Base-by-base conservation (phyloP, 2,113 vertebrate species). In the Apus apus region DNA sequence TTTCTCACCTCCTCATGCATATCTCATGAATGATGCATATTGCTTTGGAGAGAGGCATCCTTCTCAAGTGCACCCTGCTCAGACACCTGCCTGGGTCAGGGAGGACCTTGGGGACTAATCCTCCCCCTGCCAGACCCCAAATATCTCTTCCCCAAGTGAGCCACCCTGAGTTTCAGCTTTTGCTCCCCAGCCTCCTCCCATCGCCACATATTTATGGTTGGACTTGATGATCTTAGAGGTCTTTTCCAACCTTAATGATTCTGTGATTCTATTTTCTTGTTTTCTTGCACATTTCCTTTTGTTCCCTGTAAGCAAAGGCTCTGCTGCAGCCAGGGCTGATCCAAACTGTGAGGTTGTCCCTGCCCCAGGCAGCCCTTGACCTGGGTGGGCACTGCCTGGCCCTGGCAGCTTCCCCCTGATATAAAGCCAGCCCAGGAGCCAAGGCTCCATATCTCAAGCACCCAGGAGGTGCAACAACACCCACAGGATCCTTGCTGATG, bases 151-250 rank as follows among this genome's bases (percentile, higher is more conserved):
- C 12, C 27, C 15, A 21, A 32, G 6, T 14, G 14, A 43, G 40
- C 23, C 0, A 1, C 26, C 16, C 6, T 0, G 2, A 50, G 9
- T 53, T 72, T 34, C 25, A 2, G 12, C 78, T 60, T 1, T 0
- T 34, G 29, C 17, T 46, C 29, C 51, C 29, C 4, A 25, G 11
- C 36, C 11, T 53, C 19, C 53, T 68, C 40, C 34, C 36, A 38
- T 6, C 66, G 2, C 11, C 32, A 4, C 3, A 0, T 3, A 20
- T 34, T 74, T 56, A 15, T 43, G 40, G 40, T 43, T 14, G 40
- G 40, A 43, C 27, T 46, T 46, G 45, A 43, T 43, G 45, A 46
- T 43, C 40, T 43, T 43, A 43, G 40, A 43, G 14, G 40, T 43
- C 40, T 43, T 43, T 43, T 43, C 40, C 14, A 43, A 43, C 40